Base-by-base conservation (phyloP, 2,888 invertebrate genomes). In the Hypolimnas misippus region DNA sequence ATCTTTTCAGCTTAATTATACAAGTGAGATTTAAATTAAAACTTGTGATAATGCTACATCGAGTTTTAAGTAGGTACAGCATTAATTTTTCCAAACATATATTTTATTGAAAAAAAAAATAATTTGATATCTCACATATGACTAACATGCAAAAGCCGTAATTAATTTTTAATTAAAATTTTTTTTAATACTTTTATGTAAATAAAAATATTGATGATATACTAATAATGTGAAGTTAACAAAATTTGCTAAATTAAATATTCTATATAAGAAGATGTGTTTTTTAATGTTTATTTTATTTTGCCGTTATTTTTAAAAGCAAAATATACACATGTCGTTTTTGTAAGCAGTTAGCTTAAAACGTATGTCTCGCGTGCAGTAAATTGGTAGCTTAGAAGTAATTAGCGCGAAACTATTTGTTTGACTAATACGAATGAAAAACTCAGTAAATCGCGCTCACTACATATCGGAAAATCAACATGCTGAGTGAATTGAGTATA, bases 381-480 rank as follows among this genome's bases (percentile, higher is more conserved):
- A 78, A 82, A 79, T 76, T 72, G 76, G 70, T 72, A 68, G 70
- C 68, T 75, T 69, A 70, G 78, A 78, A 81, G 81, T 82, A 82
- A 84, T 82, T 82, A 84, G 79, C 77, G 75, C 73, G 73, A 74
- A 81, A 81, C 77, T 75, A 82, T 82, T 84, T 79, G 79, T 82
- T 79, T 72, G 73, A 76, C 74, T 71, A 77, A 73, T 76, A 75
- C 68, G 67, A 73, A 78, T 76, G 75, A 76, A 81, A 81, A 78
- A 79, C 74, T 77, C 73, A 67, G 68, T 71, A 67, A 68, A 75
- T 72, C 73, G 63, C 73, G 70, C 74, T 70, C 71, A 70, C 73
- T 66, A 72, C 68, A 67, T 73, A 68, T 65, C n/a, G 81, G 83
- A 84, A 82, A 60, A 54, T 46, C 44, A 54, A 60, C 38, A 42